Evolutionary conservation across 2,113 vertebrate genomes (phyloP).

Genomic region (Calypte anna): DNA sequence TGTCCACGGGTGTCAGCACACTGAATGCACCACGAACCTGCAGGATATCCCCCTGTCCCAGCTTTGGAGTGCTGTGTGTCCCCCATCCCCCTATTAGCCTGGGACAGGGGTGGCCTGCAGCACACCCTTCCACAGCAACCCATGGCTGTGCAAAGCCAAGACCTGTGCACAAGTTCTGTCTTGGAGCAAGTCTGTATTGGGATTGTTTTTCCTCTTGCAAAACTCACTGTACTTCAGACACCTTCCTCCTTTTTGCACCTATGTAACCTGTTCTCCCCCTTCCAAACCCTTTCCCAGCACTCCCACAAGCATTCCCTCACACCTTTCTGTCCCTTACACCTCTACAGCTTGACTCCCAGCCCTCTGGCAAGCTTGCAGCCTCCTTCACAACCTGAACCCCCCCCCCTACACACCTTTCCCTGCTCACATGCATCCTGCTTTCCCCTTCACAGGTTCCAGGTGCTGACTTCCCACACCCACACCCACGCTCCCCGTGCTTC

Average conservation of each 20-base stretch:
- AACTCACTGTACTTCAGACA: background rate
- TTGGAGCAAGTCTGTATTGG: accelerated
- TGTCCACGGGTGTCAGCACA: too few relatives aligned
- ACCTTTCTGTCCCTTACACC: background rate
- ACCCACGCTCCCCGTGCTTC: too few relatives aligned
- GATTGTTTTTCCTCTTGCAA: background rate
- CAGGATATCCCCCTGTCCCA: background rate
- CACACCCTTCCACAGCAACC: background rate
- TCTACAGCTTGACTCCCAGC: background rate
- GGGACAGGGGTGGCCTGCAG: background rate
- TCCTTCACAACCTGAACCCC: background rate
- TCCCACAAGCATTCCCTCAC: background rate
- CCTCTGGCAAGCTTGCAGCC: background rate
- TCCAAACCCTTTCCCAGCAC: background rate
- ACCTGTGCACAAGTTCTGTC: background rate
- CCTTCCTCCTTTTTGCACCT: background rate
- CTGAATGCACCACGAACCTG: background rate
- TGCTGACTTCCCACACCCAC: too few relatives aligned
- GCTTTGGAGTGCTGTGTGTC: background rate
- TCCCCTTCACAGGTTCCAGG: background rate
- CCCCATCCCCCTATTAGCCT: background rate
- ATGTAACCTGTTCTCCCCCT: too few relatives aligned
- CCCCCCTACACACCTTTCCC: background rate
- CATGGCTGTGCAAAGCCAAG: background rate
- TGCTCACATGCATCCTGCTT: background rate